Base-by-base conservation (phyloP, 2,888 invertebrate species). In the Folsomia candida region DNA sequence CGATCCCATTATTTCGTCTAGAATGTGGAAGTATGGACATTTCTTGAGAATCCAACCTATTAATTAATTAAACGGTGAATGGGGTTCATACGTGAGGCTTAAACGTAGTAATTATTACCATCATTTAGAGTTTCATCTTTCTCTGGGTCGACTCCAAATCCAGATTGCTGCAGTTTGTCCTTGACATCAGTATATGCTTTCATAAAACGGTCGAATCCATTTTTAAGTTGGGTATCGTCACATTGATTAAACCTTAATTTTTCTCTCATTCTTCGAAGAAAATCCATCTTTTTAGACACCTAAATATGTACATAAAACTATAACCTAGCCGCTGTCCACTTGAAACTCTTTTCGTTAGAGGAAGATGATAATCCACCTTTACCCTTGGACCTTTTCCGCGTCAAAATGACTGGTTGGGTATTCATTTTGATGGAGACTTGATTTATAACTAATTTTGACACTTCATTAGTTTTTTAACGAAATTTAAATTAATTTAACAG, bases 81-180 rank as follows among this genome's bases (percentile, higher is more conserved):
- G n/a, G n/a, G n/a, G n/a, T n/a, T n/a, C n/a, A n/a, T n/a, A n/a
- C n/a, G n/a, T n/a, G n/a, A n/a, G n/a, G n/a, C n/a, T n/a, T n/a
- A n/a, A 3, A n/a, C 11, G 4, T 60, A 2, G 6, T 2, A 29
- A 26, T 26, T 51, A 2, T 60, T 20, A 70, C 71, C 71, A n/a
- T 63, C 64, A 11, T 71, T 54, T 3, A 71, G 24, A 2, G 71
- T 26, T 4, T 29, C 2, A 29, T 71, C 68, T 18, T 62, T 63
- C 18, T 68, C 64, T 2, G 71, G 71, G 60, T 71, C 71, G 2
- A 71, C 29, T 6, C 72, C 72, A 61, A 72, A 72, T 14, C 72
- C 72, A 2, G 69, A 69, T 1, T 65, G 66, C 22, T 69, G 64
- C 2, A 71, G 57, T 27, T 71, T 71, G 14, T n/a, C 60, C n/a